These are phyloP conservation scores for Chaetoderma sp. DNA, from an alignment of 2,888 invertebrate species.

Conservation along the genomic window DNA sequence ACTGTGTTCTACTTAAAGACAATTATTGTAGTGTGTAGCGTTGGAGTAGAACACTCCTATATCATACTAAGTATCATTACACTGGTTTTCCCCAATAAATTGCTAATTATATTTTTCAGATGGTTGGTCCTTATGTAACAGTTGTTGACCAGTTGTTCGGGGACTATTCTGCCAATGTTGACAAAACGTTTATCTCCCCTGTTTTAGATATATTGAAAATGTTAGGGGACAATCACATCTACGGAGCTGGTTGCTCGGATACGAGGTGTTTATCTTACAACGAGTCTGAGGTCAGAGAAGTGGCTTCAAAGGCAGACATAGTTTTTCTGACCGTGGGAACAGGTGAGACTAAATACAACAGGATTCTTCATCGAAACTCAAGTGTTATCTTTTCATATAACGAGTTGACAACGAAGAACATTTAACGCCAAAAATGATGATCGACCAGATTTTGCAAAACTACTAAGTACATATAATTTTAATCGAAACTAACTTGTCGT, in stretches of 20 bases:
- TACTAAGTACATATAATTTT: no score
- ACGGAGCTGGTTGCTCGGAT: slow-evolving; percentile 29
- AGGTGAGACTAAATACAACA: slow-evolving; percentile 6
- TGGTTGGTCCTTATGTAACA: slow-evolving; percentile 41
- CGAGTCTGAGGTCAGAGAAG: slow-evolving; percentile 6
- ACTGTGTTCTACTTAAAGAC: no score
- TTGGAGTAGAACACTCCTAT: no score
- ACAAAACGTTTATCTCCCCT: slow-evolving; percentile 27
- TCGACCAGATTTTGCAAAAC: no score
- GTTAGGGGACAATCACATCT: slow-evolving; percentile 10
- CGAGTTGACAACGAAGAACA: no score
- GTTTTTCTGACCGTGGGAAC: slow-evolving; percentile 41
- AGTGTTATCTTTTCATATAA: no score
- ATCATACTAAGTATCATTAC: no score
- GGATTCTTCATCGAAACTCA: no score
- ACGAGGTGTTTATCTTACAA: slow-evolving; percentile 25
- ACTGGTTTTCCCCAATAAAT: no score
- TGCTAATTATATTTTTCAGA: slow-evolving; percentile 18
- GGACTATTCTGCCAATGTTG: slow-evolving; percentile 32
- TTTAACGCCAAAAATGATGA: no score
- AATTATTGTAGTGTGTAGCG: no score
- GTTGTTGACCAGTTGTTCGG: slow-evolving; percentile 35
- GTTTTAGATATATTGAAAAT: slow-evolving; percentile 25
- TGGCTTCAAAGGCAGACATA: slow-evolving; percentile 31
- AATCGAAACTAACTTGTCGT: no score